Evolutionary conservation across 1,140 invertebrate species (phyloP).

Genomic region (Lordiphosa mommai): DNA sequence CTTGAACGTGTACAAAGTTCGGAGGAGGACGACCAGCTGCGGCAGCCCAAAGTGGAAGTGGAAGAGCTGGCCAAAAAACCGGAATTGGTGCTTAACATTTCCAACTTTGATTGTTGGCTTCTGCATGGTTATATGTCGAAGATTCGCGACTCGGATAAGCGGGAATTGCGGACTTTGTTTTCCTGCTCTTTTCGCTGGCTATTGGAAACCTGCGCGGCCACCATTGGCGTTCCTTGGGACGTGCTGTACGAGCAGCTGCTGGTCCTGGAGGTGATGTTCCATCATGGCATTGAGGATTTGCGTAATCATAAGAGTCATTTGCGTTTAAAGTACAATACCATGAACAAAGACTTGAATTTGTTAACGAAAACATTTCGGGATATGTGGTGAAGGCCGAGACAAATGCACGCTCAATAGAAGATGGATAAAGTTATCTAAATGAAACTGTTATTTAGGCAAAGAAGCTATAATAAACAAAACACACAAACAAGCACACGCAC

Average conservation of each 20-base stretch:
- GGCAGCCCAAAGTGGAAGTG: not conserved
- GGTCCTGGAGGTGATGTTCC: constrained; percentile 66
- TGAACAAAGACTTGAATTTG: constrained; percentile 47
- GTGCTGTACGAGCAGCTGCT: constrained; percentile 80
- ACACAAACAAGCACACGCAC: not conserved
- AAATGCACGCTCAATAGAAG: not conserved
- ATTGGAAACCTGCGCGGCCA: constrained; percentile 80
- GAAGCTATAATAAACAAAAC: not conserved
- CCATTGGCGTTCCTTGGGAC: constrained; percentile 77
- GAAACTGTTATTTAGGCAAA: constrained; percentile 4
- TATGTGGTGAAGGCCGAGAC: constrained; percentile 33
- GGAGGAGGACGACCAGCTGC: not conserved
- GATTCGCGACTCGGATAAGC: constrained; percentile 25
- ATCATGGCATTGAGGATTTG: constrained; percentile 57
- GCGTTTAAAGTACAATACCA: constrained; percentile 33
- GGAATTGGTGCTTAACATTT: constrained; percentile 36
- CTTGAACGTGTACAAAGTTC: not conserved
- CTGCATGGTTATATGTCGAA: constrained; percentile 36
- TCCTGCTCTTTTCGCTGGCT: constrained; percentile 81
- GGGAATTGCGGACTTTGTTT: constrained; percentile 76
- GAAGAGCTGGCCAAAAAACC: not conserved
- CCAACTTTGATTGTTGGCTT: constrained; percentile 77
- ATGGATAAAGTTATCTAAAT: constrained; percentile 2
- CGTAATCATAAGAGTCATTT: constrained; percentile 32
- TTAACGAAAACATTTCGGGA: constrained; percentile 46